Evolutionary conservation across 37 sponge, comb jelly and placozoan genomes (phyloP).

Genomic region (Spongilla lacustris): DNA sequence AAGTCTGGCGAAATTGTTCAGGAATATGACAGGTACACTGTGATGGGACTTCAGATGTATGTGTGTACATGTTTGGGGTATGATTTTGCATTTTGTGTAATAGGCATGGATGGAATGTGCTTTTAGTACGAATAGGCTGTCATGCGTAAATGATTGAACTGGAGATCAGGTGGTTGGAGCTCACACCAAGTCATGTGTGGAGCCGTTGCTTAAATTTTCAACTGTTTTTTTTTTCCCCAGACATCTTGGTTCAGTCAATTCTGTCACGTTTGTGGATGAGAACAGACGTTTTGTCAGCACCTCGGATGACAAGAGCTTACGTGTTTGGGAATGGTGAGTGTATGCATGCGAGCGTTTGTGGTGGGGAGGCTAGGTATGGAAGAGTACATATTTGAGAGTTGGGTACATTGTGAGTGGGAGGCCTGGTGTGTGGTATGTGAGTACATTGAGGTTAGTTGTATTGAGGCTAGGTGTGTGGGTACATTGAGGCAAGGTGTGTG

Average conservation of each 20-base stretch:
- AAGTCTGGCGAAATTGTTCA: conserved; percentile 86
- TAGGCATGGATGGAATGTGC: too few species aligned
- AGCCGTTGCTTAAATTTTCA: too few species aligned
- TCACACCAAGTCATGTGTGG: too few species aligned
- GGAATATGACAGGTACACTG: conserved; percentile 96
- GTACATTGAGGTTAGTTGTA: too few species aligned
- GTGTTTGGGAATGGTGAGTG: conserved; percentile 98
- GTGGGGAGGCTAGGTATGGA: not conserved
- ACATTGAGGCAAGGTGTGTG: too few species aligned
- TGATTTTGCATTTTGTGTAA: not conserved
- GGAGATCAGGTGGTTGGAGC: too few species aligned
- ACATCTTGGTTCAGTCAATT: conserved; percentile 98
- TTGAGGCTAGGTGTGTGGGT: too few species aligned
- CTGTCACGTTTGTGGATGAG: conserved; percentile 97
- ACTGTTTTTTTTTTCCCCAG: conserved; percentile 24
- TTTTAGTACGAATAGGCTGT: too few species aligned
- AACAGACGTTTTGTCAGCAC: conserved; percentile 96
- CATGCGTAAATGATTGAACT: too few species aligned
- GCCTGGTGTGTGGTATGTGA: too few species aligned
- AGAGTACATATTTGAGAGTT: not conserved
- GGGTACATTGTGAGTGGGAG: not conserved
- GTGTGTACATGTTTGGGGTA: not conserved
- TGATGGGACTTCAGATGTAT: not conserved
- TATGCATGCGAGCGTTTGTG: not conserved
- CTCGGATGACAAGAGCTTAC: conserved; percentile 97